Evolutionary conservation across 2,113 vertebrate genomes (phyloP), one percentile per base, ranked within the genome.

Genomic region (Chloroceryle aenea): DNA sequence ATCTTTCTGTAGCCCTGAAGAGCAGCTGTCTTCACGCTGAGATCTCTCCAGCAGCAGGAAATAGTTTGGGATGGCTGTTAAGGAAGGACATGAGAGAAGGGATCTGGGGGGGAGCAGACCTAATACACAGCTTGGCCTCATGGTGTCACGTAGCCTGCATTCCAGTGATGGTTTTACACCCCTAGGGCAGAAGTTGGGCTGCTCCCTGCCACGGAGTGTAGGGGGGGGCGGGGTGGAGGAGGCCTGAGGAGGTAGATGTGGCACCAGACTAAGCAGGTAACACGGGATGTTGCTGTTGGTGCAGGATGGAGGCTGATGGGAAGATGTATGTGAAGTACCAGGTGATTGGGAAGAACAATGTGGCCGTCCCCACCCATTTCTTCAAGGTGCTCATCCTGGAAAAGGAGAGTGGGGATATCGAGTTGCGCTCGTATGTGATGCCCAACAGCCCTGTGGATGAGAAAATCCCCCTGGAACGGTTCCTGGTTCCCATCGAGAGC

Each of bases 381-480:
- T 99, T 99, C 97, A 99, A 99, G 97, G 99, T 99, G 84, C 94
- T 99, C 75, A 99, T 99, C 95, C 95, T 99, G 97, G 99, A 99
- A 97, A 99, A 98, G 34, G 80, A 82, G 1, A 97, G 95, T 0
- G 98, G 98, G 29, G 99, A 99, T 75, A 98, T 99, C 0, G 99
- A 99, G 97, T 94, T 99, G 72, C 98, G 98, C 15, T 98, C 99
- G 0, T 99, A 99, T 0, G 98, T 99, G 93, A 98, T 99, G 98
- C 99, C 99, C 53, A 99, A 99, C 15, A 95, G 96, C 7, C 98
- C 99, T 0, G 98, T 99, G 29, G 98, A 99, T 2, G 98, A 99
- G 56, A 98, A 98, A 16, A 79, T 98, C 67, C 98, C 99, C 0
- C 97, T 99, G 73, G 99, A 99, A 56, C 98, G 91, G 30, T 99